Conservation (phyloP, 2,888 invertebrate species). For the Dryobotodes eremita region DNA sequence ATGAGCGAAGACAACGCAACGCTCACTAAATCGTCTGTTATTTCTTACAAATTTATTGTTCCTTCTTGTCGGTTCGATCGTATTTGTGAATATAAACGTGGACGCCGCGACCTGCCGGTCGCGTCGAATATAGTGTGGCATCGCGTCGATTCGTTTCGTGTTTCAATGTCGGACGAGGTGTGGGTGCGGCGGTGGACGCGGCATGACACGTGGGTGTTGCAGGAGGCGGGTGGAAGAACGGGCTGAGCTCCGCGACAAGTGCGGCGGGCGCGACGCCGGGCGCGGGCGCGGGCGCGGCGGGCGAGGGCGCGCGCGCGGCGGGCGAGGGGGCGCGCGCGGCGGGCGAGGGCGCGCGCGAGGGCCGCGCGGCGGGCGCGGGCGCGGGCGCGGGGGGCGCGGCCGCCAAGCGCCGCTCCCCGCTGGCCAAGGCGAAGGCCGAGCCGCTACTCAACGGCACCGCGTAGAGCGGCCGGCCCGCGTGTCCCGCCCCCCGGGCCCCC, state of each 20-base stretch:
- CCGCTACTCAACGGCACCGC: slow-evolving; percentile 93
- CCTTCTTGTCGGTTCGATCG: neutral
- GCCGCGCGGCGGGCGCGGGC: slow-evolving; percentile 40
- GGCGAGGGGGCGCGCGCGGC: slow-evolving; percentile 64
- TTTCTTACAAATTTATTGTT: too few species aligned
- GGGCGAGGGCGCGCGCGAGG: slow-evolving; percentile 71
- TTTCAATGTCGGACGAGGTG: neutral
- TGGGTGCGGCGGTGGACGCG: too few species aligned
- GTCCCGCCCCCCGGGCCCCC: slow-evolving; percentile 35
- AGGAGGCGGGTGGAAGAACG: slow-evolving; percentile 89
- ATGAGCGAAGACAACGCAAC: neutral
- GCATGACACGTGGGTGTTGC: slow-evolving; percentile 55
- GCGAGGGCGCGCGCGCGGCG: slow-evolving; percentile 33
- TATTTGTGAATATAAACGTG: neutral
- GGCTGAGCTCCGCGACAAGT: slow-evolving; percentile 74
- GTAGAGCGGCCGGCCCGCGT: slow-evolving; percentile 73
- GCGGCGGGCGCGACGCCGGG: slow-evolving; percentile 33
- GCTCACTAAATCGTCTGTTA: neutral
- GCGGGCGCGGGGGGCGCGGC: slow-evolving; percentile 64
- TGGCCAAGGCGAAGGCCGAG: slow-evolving; percentile 91
- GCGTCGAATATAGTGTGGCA: neutral
- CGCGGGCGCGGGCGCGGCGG: slow-evolving; percentile 53
- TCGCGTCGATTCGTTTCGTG: neutral
- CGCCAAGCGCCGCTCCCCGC: slow-evolving; percentile 81
- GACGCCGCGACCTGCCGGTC: neutral